Evolutionary conservation across 2,888 invertebrate species (phyloP).

Genomic region (Timema podura): DNA sequence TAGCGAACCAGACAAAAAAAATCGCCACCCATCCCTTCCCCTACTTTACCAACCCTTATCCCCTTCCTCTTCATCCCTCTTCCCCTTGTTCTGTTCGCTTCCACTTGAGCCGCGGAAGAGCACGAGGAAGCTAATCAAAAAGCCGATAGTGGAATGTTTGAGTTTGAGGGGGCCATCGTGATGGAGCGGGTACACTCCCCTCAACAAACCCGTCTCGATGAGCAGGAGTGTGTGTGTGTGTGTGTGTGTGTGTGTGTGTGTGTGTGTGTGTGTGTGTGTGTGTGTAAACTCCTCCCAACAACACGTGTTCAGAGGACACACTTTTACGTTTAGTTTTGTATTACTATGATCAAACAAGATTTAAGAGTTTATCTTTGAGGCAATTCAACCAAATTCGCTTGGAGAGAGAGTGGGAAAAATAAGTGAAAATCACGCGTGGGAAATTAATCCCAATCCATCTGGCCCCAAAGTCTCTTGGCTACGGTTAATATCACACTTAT

Average conservation of each 20-base stretch:
- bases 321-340: too few relatives aligned
- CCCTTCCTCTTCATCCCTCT: neutral
- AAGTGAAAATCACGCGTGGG: too few relatives aligned
- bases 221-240: neutral
- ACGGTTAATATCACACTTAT: too few relatives aligned
- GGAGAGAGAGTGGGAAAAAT: too few relatives aligned
- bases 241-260: neutral
- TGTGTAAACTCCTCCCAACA: too few relatives aligned
- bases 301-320: too few relatives aligned
- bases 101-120: conserved; percentile 22
- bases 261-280: too few relatives aligned
- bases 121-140: conserved; percentile 33
- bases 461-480: too few relatives aligned
- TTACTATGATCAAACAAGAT: too few relatives aligned
- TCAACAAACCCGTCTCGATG: conserved; percentile 13
- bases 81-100: neutral
- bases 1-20: conserved; percentile 25
- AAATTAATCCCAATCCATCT: too few relatives aligned
- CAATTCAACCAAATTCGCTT: too few relatives aligned
- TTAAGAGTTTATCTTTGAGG: too few relatives aligned
- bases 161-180: conserved; percentile 22
- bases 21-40: neutral
- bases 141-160: conserved; percentile 33
- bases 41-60: neutral
- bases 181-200: conserved; percentile 11